Conservation (phyloP, 2,797 vertebrate genomes). For the Oreochromis mossambicus region DNA sequence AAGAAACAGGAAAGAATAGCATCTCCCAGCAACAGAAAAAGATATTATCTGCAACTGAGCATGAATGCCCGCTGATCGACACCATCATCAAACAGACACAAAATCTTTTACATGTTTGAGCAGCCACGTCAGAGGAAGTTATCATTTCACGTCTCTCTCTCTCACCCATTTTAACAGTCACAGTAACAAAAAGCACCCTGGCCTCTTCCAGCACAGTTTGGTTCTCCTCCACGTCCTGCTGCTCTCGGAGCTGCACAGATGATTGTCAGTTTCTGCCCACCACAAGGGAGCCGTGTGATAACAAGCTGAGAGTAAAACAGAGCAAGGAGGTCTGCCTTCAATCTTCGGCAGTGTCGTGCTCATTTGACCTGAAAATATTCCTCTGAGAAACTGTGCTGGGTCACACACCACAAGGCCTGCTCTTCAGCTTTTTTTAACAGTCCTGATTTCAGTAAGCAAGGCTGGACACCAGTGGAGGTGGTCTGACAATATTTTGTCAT, state of each 20-base stretch:
- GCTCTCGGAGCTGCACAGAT: neutral
- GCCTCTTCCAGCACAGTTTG: neutral
- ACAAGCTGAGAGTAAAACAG: neutral
- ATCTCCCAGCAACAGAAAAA: neutral
- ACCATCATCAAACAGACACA: neutral
- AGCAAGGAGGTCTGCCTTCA: neutral
- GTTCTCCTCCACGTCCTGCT: neutral
- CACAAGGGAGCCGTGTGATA: neutral
- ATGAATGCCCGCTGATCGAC: neutral
- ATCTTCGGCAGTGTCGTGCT: neutral
- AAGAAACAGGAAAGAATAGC: neutral
- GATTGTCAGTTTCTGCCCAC: constrained; percentile 10
- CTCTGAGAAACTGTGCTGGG: neutral
- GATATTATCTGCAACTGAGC: neutral
- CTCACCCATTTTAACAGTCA: neutral
- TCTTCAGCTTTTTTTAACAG: neutral
- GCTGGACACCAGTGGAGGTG: neutral
- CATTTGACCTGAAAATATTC: neutral
- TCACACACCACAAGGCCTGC: neutral
- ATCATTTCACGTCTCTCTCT: neutral
- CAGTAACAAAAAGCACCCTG: neutral
- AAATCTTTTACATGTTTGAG: neutral
- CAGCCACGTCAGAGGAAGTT: neutral
- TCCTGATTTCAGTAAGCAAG: neutral
- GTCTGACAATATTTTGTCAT: neutral